phyloP scores from a whole-genome alignment of 2,113 vertebrate species.

The Vicugna pacos region DNA sequence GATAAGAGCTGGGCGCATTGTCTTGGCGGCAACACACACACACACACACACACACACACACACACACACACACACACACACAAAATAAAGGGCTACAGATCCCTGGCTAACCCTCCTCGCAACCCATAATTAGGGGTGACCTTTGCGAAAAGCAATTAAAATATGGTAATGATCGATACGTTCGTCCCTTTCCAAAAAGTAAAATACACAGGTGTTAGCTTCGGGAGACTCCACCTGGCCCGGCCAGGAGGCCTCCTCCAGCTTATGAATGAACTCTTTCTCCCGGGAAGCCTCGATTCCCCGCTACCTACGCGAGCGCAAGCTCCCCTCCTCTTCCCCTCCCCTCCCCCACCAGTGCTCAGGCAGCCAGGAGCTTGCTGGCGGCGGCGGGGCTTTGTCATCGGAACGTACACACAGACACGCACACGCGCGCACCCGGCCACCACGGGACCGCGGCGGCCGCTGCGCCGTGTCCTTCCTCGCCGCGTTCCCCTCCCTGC shows the following conservation, averaged over 20 bases:
- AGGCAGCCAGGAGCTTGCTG: conserved; percentile 83
- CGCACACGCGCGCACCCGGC: conserved; percentile 74
- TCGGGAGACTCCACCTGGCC: conserved; percentile 83
- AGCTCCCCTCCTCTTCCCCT: conserved; percentile 50
- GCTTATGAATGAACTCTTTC: conserved; percentile 75
- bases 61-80: background rate
- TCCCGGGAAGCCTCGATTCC: conserved; percentile 70
- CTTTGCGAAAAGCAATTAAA: conserved; percentile 88
- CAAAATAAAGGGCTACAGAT: conserved; percentile 62
- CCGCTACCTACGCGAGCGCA: conserved; percentile 43
- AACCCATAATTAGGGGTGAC: conserved; percentile 86
- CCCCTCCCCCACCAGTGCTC: conserved; percentile 76
- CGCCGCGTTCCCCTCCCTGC: conserved; percentile 71
- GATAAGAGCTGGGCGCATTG: conserved; percentile 82
- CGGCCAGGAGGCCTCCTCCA: conserved; percentile 65
- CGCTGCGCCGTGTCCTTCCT: conserved; percentile 52
- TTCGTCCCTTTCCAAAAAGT: conserved; percentile 74
- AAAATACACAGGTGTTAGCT: conserved; percentile 85
- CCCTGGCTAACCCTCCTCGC: conserved; percentile 56
- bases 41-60: background rate
- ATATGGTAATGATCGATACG: conserved; percentile 83
- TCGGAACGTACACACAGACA: conserved; percentile 80
- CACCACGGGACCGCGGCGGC: conserved; percentile 73
- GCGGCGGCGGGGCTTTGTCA: conserved; percentile 86
- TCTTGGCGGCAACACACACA: conserved; percentile 60